Percentiles rank a stretch among this genome's conserved stretches.
These are phyloP conservation scores for Gulo gulo DNA, from an alignment of 2,113 vertebrate genomes.

Conservation along the genomic window DNA sequence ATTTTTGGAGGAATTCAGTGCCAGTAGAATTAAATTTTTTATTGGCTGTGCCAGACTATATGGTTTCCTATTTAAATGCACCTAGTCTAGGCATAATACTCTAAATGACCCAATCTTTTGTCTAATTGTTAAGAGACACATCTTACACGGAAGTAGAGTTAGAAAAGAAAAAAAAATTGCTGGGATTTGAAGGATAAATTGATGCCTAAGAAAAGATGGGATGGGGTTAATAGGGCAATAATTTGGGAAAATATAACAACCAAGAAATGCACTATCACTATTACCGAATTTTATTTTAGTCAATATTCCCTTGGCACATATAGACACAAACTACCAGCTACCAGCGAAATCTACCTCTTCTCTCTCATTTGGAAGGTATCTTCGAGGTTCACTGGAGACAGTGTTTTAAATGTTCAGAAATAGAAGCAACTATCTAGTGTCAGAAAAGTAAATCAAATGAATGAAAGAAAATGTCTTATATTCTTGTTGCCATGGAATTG, in stretches of 20 bases:
- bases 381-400: neutral
- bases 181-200: neutral
- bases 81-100: neutral
- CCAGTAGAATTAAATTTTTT: neutral
- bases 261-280: neutral
- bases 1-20: neutral
- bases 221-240: neutral
- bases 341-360: neutral
- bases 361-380: neutral
- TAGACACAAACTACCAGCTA: neutral
- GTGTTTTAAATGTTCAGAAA: conserved; percentile 23
- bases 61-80: neutral
- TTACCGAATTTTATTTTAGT: neutral
- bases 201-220: neutral
- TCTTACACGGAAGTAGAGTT: neutral
- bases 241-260: neutral
- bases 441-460: conserved; percentile 13
- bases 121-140: neutral
- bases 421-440: neutral
- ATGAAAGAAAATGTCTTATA: neutral
- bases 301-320: neutral
- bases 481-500: neutral
- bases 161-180: neutral
- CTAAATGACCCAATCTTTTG: neutral
- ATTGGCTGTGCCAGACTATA: neutral